These are phyloP conservation scores for Pristionchus fissidentatus DNA, from an alignment of 2,888 invertebrate genomes.

Conservation along the genomic window DNA sequence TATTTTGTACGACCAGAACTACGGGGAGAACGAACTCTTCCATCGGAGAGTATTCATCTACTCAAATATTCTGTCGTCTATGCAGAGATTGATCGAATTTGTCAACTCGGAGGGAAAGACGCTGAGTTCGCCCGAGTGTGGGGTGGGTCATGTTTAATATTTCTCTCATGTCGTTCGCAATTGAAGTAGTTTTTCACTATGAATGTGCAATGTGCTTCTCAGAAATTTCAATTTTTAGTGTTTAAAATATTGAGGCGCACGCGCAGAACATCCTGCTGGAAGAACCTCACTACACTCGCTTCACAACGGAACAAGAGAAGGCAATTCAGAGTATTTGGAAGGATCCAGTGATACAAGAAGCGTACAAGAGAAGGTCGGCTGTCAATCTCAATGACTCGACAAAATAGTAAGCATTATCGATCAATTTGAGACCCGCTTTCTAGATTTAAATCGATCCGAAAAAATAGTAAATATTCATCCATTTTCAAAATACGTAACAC, in stretches of 20 bases:
- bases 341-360: slow-evolving; percentile 60
- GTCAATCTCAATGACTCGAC: slow-evolving; percentile 69
- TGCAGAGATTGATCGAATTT: slow-evolving; percentile 56
- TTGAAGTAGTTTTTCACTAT: neutral
- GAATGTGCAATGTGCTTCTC: neutral
- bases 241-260: slow-evolving; percentile 28
- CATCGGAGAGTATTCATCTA: slow-evolving; percentile 67
- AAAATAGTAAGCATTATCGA: slow-evolving; percentile 58
- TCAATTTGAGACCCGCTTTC: no score
- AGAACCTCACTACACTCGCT: slow-evolving; percentile 38
- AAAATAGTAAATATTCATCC: no score
- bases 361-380: slow-evolving; percentile 61
- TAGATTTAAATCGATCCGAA: no score
- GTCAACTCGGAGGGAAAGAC: slow-evolving; percentile 54
- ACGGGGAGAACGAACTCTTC: slow-evolving; percentile 63
- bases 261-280: slow-evolving; percentile 40
- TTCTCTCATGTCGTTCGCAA: neutral
- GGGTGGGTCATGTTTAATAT: slow-evolving; percentile 46
- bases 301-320: slow-evolving; percentile 45
- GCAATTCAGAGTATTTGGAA: slow-evolving; percentile 60
- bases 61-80: slow-evolving; percentile 61
- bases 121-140: slow-evolving; percentile 56
- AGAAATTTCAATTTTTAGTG: neutral
- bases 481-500: no score
- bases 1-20: slow-evolving; percentile 58